Evolutionary conservation across 2,888 invertebrate genomes (phyloP).

Genomic region (Oligia fasciuncula): DNA sequence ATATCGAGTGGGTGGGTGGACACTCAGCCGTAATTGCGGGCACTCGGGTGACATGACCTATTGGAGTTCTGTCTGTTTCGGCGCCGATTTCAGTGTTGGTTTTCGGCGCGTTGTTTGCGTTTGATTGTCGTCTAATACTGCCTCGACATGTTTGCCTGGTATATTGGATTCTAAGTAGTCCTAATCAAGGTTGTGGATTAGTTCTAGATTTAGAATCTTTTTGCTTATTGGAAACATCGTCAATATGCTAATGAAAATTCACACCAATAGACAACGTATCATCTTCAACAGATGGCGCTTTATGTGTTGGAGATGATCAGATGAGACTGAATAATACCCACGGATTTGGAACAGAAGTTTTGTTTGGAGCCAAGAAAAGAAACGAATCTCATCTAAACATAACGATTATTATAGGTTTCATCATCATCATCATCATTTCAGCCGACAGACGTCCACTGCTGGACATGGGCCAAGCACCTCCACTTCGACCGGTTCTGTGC

Average conservation of each 20-base stretch:
- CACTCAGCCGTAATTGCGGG: slow-evolving; percentile 50
- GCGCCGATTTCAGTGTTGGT: slow-evolving; percentile 50
- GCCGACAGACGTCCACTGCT: too few species aligned
- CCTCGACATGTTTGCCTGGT: slow-evolving; percentile 58
- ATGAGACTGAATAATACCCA: neutral
- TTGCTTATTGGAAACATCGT: neutral
- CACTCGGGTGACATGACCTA: slow-evolving; percentile 60
- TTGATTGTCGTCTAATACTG: slow-evolving; percentile 47
- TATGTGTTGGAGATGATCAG: neutral
- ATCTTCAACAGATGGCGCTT: neutral
- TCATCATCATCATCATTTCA: too few species aligned
- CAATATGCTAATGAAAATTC: neutral
- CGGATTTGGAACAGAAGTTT: neutral
- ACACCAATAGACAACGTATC: neutral
- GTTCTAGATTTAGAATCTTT: neutral
- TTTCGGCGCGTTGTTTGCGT: slow-evolving; percentile 45
- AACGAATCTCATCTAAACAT: neutral
- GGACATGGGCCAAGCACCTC: too few species aligned
- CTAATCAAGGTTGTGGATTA: slow-evolving; percentile 39
- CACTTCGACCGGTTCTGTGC: too few species aligned
- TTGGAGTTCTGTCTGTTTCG: slow-evolving; percentile 54
- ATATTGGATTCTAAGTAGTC: slow-evolving; percentile 41
- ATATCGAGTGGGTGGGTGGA: slow-evolving; percentile 51
- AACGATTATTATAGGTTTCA: neutral
- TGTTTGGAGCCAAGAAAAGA: neutral